Evolutionary conservation across 2,888 invertebrate genomes (phyloP), one percentile per base, ranked within the genome.

Genomic region (Ophion slaviceki): DNA sequence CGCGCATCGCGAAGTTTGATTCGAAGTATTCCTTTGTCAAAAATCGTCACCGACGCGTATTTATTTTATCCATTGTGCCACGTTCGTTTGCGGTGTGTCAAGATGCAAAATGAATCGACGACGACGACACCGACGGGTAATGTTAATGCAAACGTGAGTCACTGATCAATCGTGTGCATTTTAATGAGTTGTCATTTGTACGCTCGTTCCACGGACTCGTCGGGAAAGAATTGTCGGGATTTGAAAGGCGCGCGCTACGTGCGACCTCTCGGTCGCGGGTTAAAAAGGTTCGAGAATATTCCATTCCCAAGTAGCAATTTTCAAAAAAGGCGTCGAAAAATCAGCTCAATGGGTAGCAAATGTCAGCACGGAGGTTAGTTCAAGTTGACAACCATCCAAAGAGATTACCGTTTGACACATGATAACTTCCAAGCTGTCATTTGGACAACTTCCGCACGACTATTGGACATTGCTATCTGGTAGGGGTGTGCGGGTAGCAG

Each of bases 111-210:
- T 72, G 24, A 45, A 17, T 57, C 28, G 11, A 47, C 47, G 2
- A 57, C 66, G 68, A 80, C 59, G 75, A 53, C 53, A 17, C 14
- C 17, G 53, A 17, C 53, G 53, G 71, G 67, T 24, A 78, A 83
- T 40, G 14, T 68, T 68, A 36, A 64, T n/a, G 24, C 2, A 72
- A 72, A 68, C 53, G 85, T 85, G 85, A 85, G 85, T 85, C 76
- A 82, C 20, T 57, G 40, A 76, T 80, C 68, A 74, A 53, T 80
- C 74, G 72, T 83, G 59, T 79, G 77, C 45, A 77, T 86, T 80
- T 80, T 70, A 68, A 77, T 74, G 66, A 76, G 53, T 70, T 72
- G 71, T 53, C 82, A 85, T 28, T 66, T 53, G 74, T 70, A 59
- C 53, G 40, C 68, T 5, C 36, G 32, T 62, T 14, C 20, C 17